These are phyloP conservation scores for Lophotriccus pileatus DNA, from an alignment of 2,797 vertebrate species.

Conservation along the genomic window DNA sequence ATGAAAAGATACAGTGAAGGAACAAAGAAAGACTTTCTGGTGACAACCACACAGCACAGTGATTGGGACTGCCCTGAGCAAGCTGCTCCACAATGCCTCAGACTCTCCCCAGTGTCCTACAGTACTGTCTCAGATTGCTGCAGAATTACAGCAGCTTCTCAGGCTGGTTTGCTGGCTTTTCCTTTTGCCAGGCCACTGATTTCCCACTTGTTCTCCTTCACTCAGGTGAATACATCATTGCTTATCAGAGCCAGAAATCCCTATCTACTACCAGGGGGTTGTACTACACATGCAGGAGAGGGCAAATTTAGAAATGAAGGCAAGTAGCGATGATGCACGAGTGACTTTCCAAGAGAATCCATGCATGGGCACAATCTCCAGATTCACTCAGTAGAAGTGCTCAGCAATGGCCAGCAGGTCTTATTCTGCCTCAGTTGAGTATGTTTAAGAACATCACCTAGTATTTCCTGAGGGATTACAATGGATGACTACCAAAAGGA, in stretches of 20 bases:
- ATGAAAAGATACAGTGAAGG: not conserved
- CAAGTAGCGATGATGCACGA: not conserved
- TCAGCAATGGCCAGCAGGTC: not conserved
- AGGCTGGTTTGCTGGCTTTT: not conserved
- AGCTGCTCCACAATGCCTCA: not conserved
- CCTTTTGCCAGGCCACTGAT: not conserved
- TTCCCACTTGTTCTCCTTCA: not conserved
- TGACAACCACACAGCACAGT: not conserved
- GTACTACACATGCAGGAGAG: not conserved
- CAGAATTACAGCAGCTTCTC: not conserved
- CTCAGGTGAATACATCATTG: not conserved
- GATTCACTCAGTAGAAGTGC: not conserved
- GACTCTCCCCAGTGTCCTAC: not conserved
- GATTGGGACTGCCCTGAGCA: rapidly evolving
- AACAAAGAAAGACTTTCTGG: not conserved
- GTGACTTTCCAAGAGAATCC: not conserved
- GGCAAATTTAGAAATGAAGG: not conserved
- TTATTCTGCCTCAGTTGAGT: not conserved
- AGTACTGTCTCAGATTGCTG: not conserved
- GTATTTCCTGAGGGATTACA: not conserved
- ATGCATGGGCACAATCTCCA: not conserved
- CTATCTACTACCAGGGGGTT: not conserved
- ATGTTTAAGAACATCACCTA: not conserved
- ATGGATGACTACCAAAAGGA: not conserved
- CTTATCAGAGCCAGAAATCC: not conserved